Conservation (phyloP, 2,888 invertebrate genomes). For the Scaeva pyrastri region DNA sequence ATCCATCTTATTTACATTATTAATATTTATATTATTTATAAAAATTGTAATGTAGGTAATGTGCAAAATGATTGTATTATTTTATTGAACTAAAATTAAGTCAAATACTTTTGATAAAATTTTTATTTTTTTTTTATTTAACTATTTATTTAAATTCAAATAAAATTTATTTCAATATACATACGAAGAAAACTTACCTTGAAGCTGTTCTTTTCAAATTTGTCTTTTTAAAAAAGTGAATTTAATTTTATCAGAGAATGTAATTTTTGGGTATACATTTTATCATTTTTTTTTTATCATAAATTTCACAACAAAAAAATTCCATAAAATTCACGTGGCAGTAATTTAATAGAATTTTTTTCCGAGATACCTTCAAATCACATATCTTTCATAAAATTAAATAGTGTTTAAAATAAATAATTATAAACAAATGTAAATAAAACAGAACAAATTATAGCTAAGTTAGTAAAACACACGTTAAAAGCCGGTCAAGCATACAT, state of each 20-base stretch:
- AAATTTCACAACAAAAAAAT: neutral
- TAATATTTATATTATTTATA: no score
- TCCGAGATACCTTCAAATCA: neutral
- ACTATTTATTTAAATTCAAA: no score
- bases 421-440: neutral
- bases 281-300: neutral
- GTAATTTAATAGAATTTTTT: constrained; percentile 65
- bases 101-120: no score
- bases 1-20: no score
- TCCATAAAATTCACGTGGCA: constrained; percentile 64
- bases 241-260: constrained; percentile 58
- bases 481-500: constrained; percentile 17
- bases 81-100: no score
- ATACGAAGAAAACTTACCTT: constrained; percentile 53
- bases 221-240: neutral
- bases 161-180: no score
- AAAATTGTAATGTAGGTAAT: no score
- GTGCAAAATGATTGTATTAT: no score
- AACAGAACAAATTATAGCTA: neutral
- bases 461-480: constrained; percentile 62
- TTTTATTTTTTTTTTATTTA: no score
- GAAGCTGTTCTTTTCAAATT: neutral
- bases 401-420: neutral
- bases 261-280: constrained; percentile 10
- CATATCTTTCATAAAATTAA: constrained; percentile 65